Percentiles rank a stretch among this genome's conserved stretches.
These are phyloP conservation scores for Neoascia interrupta DNA, from an alignment of 2,888 invertebrate genomes.

Conservation along the genomic window DNA sequence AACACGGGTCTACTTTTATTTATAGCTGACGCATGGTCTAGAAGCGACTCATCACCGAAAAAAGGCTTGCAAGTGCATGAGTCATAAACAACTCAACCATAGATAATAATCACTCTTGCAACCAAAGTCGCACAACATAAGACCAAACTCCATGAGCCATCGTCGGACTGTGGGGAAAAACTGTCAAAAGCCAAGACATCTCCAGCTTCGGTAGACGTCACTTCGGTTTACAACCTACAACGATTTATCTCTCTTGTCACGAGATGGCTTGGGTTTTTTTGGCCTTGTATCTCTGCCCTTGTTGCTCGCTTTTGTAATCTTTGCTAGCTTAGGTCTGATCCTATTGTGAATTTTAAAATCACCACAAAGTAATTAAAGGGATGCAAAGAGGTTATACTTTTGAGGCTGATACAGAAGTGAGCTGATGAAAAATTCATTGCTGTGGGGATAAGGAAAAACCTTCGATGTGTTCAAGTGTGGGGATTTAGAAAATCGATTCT, in stretches of 20 bases:
- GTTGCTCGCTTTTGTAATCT: not conserved
- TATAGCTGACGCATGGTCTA: not conserved
- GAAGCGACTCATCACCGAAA: no score
- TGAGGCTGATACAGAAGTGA: not conserved
- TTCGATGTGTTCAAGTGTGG: no score
- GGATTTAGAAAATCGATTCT: no score
- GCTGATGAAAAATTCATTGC: conserved; percentile 20
- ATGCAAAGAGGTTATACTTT: conserved; percentile 13
- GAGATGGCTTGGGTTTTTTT: not conserved
- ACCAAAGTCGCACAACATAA: not conserved
- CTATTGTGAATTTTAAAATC: conserved; percentile 38
- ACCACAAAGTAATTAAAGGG: conserved; percentile 37
- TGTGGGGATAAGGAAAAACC: no score
- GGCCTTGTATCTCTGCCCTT: not conserved
- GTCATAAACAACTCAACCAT: no score
- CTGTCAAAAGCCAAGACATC: conserved; percentile 13
- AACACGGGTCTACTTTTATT: not conserved
- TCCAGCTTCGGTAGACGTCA: conserved; percentile 6
- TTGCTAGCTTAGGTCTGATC: conserved; percentile 24
- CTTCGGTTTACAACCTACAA: conserved; percentile 21
- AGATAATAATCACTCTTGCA: no score
- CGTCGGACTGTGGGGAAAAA: conserved; percentile 9
- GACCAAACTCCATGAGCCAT: not conserved
- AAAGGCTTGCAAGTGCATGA: no score
- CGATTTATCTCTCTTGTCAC: conserved; percentile 15